Base-by-base conservation (phyloP, 2,888 invertebrate genomes). In the Blastobasis adustella region DNA sequence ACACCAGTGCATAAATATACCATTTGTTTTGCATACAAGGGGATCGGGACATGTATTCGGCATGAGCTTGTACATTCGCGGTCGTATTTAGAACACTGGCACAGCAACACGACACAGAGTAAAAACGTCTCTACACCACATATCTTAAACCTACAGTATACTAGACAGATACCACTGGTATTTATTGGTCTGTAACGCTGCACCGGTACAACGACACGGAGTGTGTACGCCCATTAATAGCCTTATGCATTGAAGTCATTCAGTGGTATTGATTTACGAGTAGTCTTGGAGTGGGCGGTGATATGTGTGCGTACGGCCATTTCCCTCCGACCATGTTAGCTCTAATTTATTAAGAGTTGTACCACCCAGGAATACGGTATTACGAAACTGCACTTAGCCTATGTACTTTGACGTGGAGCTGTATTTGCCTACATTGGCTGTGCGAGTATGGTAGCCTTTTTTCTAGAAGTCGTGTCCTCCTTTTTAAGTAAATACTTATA, bases 21-120 rank as follows among this genome's bases (percentile, higher is more conserved):
- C 69, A 76, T 82, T 81, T 75, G 71, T 73, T 82, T 76, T 71
- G 71, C 74, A 76, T 79, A 73, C 69, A 68, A 69, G 66, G 65
- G 69, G 65, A 63, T 62, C 58, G 58, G 58, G 66, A 69, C 67
- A 71, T 59, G 68, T 73, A 72, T 69, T 68, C 69, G 67, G 63
- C 56, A 56, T 63, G 66, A 59, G 63, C 67, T 60, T 67, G 62
- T 53, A 55, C 47, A 52, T 53, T 44, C 43, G 10, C 50, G 57
- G 60, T 58, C 58, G 61, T 46, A 62, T 60, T 50, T 54, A 46
- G 10, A 37, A 37, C n/a, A 51, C 45, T 51, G 47, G 45, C 49
- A 51, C 46, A 44, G 44, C 40, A 49, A 51, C 51, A 43, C 40
- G 37, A 42, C 58, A 62, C 58, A 68, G 66, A 40, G 36, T 53